Percentiles rank a stretch among this genome's conserved stretches.
phyloP scores from a whole-genome alignment of 2,888 invertebrate genomes.

The Lymantria monacha region DNA sequence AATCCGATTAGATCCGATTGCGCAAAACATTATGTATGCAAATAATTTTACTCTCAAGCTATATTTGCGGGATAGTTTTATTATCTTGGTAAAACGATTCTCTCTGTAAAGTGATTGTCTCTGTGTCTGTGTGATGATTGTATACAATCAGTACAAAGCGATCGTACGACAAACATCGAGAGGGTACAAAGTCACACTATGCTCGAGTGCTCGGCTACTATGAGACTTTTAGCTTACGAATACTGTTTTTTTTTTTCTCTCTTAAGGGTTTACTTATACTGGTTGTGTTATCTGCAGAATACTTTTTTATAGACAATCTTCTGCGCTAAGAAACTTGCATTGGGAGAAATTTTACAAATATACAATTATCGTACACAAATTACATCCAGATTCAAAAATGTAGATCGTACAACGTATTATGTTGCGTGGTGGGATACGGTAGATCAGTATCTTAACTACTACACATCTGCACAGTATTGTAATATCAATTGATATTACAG shows the following conservation, averaged over 20 bases:
- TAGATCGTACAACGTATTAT: too few species aligned
- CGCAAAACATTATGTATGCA: background rate
- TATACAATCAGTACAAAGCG: constrained; percentile 4
- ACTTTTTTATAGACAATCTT: too few species aligned
- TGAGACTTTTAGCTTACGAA: constrained; percentile 14
- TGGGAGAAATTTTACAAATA: too few species aligned
- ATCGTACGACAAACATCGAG: constrained; percentile 18
- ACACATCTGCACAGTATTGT: too few species aligned
- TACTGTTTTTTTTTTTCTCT: background rate
- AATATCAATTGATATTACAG: too few species aligned
- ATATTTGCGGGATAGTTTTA: background rate
- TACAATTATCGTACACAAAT: too few species aligned
- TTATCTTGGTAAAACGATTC: background rate
- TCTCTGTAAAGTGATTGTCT: background rate
- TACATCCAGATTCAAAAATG: too few species aligned
- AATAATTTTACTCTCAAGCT: background rate
- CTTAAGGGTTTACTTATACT: background rate
- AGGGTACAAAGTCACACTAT: constrained; percentile 15
- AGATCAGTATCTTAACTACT: too few species aligned
- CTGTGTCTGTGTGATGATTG: background rate
- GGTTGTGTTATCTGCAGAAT: background rate
- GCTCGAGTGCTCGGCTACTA: constrained; percentile 9
- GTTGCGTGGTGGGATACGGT: too few species aligned
- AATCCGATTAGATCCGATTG: background rate
- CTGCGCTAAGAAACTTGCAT: too few species aligned